Percentiles rank a stretch among this genome's conserved stretches.
Conservation (phyloP, 2,797 vertebrate genomes). For the Crossoptilon crossoptilon region DNA sequence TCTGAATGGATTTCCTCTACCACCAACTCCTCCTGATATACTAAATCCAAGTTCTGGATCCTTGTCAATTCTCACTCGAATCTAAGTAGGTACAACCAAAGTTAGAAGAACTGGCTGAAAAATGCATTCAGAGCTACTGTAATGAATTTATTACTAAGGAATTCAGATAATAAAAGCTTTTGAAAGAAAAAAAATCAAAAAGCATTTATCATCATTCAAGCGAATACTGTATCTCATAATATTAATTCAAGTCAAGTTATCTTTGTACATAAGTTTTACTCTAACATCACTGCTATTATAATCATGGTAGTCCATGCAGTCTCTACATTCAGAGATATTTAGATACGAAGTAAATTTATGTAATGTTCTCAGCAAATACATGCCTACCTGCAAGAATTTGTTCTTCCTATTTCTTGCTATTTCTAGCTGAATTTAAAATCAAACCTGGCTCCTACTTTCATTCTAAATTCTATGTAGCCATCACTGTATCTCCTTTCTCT, state of each 20-base stretch:
- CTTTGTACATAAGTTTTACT: neutral
- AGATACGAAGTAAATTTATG: neutral
- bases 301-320: neutral
- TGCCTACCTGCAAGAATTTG: neutral
- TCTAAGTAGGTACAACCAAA: constrained; percentile 80
- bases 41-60: constrained; percentile 99
- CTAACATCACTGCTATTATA: neutral
- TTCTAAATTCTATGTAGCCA: neutral
- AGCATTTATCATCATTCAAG: neutral
- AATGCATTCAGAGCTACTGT: neutral
- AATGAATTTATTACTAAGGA: neutral
- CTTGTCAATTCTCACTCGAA: constrained; percentile 94
- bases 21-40: constrained; percentile 97
- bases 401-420: neutral
- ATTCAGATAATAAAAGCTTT: neutral
- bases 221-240: neutral
- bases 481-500: neutral
- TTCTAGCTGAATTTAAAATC: neutral
- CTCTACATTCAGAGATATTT: neutral
- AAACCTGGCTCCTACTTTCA: neutral
- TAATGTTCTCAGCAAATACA: neutral
- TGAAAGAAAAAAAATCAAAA: neutral
- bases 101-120: constrained; percentile 30
- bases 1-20: constrained; percentile 96
- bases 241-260: neutral